Percentiles rank a stretch among this genome's conserved stretches.
Evolutionary conservation across 1,140 invertebrate species (phyloP).

Genomic region (Gonatopus flavifemur): DNA sequence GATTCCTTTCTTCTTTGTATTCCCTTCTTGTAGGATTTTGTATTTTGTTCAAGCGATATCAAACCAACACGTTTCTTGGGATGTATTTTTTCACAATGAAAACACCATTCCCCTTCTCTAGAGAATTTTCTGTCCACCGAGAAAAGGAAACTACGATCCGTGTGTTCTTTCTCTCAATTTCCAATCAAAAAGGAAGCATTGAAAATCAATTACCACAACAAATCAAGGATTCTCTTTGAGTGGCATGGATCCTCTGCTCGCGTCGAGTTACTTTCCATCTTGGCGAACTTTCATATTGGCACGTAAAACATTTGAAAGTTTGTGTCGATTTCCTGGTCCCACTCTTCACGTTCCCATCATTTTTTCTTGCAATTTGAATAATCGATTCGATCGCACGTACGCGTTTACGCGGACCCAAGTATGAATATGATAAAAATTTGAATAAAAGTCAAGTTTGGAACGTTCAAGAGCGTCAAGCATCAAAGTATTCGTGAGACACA

Average conservation of each 20-base stretch:
- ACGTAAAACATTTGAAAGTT: constrained; percentile 16
- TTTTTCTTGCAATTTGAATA: too few relatives aligned
- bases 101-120: constrained; percentile 22
- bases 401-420: too few relatives aligned
- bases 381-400: too few relatives aligned
- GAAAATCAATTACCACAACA: constrained; percentile 24
- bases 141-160: neutral
- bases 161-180: neutral
- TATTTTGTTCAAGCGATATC: constrained; percentile 11
- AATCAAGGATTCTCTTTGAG: neutral
- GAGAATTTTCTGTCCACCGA: constrained; percentile 12
- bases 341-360: neutral
- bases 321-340: neutral
- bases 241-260: constrained; percentile 24
- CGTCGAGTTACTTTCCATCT: constrained; percentile 27
- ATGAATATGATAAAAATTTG: too few relatives aligned
- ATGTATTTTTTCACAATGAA: constrained; percentile 20
- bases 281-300: constrained; percentile 20
- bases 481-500: too few relatives aligned
- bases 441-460: too few relatives aligned
- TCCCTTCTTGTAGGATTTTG: too few relatives aligned
- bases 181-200: neutral
- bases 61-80: neutral
- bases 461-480: too few relatives aligned
- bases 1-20: too few relatives aligned